Percentiles rank a stretch among this genome's conserved stretches.
Conservation (phyloP, 2,888 invertebrate genomes). For the Galerucella pusilla region DNA sequence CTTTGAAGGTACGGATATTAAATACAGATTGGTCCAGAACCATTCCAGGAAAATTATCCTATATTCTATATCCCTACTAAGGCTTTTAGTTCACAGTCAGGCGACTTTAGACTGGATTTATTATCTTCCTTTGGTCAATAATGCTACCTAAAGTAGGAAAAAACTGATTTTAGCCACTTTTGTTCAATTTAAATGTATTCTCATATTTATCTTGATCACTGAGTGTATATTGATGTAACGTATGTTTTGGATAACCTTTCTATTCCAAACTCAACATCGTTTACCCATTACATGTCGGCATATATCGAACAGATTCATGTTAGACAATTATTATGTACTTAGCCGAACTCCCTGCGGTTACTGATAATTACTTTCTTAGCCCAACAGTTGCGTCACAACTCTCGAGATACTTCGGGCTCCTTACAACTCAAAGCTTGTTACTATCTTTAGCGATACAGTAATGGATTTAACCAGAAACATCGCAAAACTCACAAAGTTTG, state of each 20-base stretch:
- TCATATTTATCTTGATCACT: no score
- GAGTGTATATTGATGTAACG: background rate
- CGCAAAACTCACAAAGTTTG: no score
- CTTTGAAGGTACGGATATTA: no score
- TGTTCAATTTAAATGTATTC: no score
- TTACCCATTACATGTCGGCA: background rate
- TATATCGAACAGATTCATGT: background rate
- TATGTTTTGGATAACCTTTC: background rate
- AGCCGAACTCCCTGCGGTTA: conserved; percentile 9
- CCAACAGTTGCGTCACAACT: conserved; percentile 10
- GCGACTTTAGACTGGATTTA: no score
- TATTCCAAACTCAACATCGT: conserved; percentile 4
- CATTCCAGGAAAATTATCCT: no score
- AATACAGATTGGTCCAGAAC: no score
- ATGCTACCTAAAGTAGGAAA: no score
- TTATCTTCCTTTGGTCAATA: no score
- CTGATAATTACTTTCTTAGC: background rate
- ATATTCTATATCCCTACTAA: no score
- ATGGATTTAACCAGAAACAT: background rate
- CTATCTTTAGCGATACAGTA: background rate
- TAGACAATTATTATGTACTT: conserved; percentile 14
- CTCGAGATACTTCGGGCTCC: background rate
- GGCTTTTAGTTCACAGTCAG: no score
- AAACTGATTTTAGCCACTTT: no score
- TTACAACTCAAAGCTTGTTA: background rate